Evolutionary conservation across 2,797 vertebrate genomes (phyloP), one percentile per base, ranked within the genome.

Genomic region (Anguilla obscura): DNA sequence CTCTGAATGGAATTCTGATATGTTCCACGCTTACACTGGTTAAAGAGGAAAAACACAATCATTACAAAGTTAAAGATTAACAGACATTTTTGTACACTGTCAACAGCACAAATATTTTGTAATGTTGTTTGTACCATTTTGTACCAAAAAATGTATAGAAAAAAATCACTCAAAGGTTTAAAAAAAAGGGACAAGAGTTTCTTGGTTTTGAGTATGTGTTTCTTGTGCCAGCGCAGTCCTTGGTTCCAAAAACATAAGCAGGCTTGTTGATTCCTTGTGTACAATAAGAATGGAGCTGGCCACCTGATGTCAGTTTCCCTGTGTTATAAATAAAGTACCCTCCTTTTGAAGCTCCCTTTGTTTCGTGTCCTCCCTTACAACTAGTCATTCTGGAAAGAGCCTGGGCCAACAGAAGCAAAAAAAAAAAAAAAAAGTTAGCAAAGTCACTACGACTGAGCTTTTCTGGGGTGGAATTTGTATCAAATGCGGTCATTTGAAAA

Each of bases 51-150:
- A 89, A 89, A 90, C 95, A 94, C 95, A 95, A 94, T 89, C 92
- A 93, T 94, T 93, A 94, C 94, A 96, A 95, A 91, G 93, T 95
- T 95, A 95, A 95, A 36, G 87, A 92, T 96, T 95, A 94, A 94
- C 92, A 92, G 93, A 93, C 87, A 96, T 94, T 95, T 98, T 98
- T 98, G 97, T 98, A 98, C 98, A 97, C 94, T 89, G 96, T 97
- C 96, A 96, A 98, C 97, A 98, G 97, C 98, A 98, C 98, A 99
- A 98, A 96, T 97, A 97, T 98, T 98, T 98, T 99, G 97, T 99
- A 98, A 97, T 95, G 97, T 98, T 93, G 96, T 98, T 99, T 98
- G 97, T 98, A 98, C 97, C 96, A 96, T 98, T 98, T 98, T 98
- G 95, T 98, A 98, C 94, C 94, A 95, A 98, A 97, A 96, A 92